Evolutionary conservation across 2,797 vertebrate species (phyloP).

Genomic region (Pristis pectinata): DNA sequence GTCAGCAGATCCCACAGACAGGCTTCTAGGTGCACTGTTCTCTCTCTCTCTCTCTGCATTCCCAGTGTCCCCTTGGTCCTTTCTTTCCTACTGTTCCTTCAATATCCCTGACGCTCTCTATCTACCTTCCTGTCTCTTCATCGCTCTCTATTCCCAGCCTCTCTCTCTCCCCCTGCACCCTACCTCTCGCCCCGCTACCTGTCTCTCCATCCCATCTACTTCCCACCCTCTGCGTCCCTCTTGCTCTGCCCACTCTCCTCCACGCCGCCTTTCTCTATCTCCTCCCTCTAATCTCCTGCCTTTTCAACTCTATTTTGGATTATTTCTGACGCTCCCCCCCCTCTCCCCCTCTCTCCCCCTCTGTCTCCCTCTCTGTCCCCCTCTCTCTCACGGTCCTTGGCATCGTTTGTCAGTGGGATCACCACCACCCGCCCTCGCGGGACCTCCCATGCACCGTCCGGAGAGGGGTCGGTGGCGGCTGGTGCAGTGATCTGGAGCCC

Average conservation of each 20-base stretch:
- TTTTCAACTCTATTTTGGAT: not conserved
- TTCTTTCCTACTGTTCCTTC: not conserved
- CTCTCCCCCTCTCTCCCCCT: not conserved
- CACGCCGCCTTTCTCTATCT: not conserved
- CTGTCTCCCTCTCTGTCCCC: not conserved
- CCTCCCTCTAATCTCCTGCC: not conserved
- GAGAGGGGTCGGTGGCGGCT: slow-evolving; percentile 37
- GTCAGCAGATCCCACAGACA: not conserved
- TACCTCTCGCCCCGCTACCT: not conserved
- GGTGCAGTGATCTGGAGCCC: slow-evolving; percentile 45
- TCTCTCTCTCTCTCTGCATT: not conserved
- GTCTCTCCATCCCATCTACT: not conserved
- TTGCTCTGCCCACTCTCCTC: no score
- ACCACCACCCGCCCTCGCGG: not conserved
- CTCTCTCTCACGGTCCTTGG: not conserved
- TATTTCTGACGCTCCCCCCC: not conserved
- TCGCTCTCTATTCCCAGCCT: not conserved
- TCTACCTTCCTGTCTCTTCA: not conserved
- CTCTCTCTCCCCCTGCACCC: not conserved
- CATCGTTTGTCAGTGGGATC: not conserved
- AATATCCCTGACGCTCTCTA: not conserved
- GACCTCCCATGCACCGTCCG: not conserved
- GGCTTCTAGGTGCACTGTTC: not conserved
- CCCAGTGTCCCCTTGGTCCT: not conserved
- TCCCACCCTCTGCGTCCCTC: not conserved